Evolutionary conservation across 2,113 vertebrate genomes (phyloP).

Genomic region (Lycaon pictus): DNA sequence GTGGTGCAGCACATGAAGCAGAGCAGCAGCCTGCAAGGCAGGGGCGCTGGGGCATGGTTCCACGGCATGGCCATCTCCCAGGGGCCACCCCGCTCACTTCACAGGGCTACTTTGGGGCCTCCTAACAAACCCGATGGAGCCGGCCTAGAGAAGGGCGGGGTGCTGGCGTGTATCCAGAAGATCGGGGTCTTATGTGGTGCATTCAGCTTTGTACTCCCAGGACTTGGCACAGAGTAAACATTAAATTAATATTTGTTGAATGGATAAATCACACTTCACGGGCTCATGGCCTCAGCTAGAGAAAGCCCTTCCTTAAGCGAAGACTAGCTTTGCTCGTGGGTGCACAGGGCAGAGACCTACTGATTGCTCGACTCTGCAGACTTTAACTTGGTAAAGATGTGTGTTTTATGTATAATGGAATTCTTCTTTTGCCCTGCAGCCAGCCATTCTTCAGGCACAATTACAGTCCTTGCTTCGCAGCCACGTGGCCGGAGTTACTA

Average conservation of each 20-base stretch:
- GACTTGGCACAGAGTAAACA: background rate
- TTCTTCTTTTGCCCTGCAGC: background rate
- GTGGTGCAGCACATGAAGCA: conserved; percentile 99
- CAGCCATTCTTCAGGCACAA: background rate
- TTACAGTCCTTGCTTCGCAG: background rate
- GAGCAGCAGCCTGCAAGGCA: conserved; percentile 92
- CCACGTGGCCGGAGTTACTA: background rate
- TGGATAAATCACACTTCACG: background rate
- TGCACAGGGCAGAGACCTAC: background rate
- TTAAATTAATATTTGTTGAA: background rate
- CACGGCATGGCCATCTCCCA: accelerated
- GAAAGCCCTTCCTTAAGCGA: background rate
- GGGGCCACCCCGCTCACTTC: accelerated
- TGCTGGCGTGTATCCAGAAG: background rate
- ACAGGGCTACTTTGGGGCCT: background rate
- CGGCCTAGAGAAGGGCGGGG: background rate
- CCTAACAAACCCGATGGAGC: accelerated
- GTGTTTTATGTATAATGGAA: background rate
- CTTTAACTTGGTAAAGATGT: background rate
- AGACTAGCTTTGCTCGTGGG: background rate
- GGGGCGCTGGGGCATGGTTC: background rate
- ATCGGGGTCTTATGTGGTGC: accelerated
- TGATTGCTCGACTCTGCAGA: background rate
- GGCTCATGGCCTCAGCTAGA: background rate
- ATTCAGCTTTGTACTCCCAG: background rate